Percentiles rank a stretch among this genome's conserved stretches.
These are phyloP conservation scores for Drosophila ercepeae DNA, from an alignment of 1,140 invertebrate species.

Conservation along the genomic window DNA sequence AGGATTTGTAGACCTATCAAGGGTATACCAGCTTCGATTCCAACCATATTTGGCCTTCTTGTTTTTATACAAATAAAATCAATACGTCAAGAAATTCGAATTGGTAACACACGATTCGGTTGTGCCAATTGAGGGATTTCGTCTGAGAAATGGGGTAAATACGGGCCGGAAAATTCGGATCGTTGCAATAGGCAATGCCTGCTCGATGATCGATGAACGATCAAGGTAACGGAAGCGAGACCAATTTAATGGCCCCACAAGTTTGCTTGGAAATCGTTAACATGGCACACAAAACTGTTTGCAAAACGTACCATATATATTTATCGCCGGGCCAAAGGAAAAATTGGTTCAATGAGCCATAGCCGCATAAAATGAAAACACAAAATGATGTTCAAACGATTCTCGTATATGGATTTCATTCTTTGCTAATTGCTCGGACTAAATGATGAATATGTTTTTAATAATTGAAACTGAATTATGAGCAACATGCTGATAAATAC, in stretches of 20 bases:
- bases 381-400: slow-evolving; percentile 61
- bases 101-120: slow-evolving; percentile 19
- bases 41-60: background rate
- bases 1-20: no score
- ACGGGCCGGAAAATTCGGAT: slow-evolving; percentile 24
- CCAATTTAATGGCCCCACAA: slow-evolving; percentile 65
- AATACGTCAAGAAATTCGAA: slow-evolving; percentile 64
- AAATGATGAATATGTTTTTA: slow-evolving; percentile 62
- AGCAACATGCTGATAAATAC: slow-evolving; percentile 5
- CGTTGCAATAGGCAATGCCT: slow-evolving; percentile 32
- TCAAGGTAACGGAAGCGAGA: slow-evolving; percentile 77
- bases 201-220: slow-evolving; percentile 47
- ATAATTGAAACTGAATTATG: slow-evolving; percentile 51
- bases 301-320: background rate
- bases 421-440: slow-evolving; percentile 51
- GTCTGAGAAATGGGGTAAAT: slow-evolving; percentile 19
- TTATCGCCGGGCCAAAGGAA: slow-evolving; percentile 17
- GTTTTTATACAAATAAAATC: slow-evolving; percentile 55
- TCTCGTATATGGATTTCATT: slow-evolving; percentile 53
- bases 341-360: slow-evolving; percentile 55
- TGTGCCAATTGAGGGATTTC: slow-evolving; percentile 64
- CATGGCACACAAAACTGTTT: slow-evolving; percentile 41
- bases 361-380: slow-evolving; percentile 44
- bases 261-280: slow-evolving; percentile 52
- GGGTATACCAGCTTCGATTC: background rate